These are phyloP conservation scores for Atractosteus spatula DNA, from an alignment of 2,113 vertebrate species.

Conservation along the genomic window DNA sequence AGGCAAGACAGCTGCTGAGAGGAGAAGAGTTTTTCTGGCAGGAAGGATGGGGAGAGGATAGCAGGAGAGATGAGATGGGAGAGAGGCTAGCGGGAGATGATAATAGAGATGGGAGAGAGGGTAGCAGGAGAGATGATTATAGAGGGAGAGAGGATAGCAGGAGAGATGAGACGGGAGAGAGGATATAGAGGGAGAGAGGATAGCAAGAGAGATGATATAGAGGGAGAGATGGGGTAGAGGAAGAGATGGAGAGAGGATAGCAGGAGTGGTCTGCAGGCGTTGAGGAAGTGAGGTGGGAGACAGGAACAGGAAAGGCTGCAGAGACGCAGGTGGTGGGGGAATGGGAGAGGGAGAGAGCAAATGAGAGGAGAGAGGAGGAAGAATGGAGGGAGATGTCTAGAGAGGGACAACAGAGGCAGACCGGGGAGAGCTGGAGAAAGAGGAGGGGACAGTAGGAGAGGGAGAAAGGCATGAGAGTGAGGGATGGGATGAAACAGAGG, in stretches of 20 bases:
- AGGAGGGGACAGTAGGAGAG: not conserved
- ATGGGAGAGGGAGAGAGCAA: not conserved
- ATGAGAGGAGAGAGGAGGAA: no score
- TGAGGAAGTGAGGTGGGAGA: constrained; percentile 5
- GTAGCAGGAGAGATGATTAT: no score
- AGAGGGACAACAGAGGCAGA: no score
- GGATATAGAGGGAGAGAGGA: no score
- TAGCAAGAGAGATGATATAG: no score
- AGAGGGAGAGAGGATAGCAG: no score
- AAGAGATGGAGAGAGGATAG: not conserved
- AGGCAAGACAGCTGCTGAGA: not conserved
- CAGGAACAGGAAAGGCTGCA: not conserved
- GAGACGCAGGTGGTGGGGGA: not conserved
- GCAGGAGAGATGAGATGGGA: not conserved
- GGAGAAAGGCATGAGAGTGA: not conserved
- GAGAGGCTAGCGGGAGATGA: not conserved
- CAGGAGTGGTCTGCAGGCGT: no score
- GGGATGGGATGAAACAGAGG: no score
- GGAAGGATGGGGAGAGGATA: not conserved
- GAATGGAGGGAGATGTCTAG: no score
- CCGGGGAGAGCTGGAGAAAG: no score
- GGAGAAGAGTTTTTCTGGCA: not conserved
- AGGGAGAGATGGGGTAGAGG: no score
- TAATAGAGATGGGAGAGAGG: constrained; percentile 25
- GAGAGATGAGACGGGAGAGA: no score